Conservation (phyloP, 2,797 vertebrate species). For the Hemitrygon akajei region DNA sequence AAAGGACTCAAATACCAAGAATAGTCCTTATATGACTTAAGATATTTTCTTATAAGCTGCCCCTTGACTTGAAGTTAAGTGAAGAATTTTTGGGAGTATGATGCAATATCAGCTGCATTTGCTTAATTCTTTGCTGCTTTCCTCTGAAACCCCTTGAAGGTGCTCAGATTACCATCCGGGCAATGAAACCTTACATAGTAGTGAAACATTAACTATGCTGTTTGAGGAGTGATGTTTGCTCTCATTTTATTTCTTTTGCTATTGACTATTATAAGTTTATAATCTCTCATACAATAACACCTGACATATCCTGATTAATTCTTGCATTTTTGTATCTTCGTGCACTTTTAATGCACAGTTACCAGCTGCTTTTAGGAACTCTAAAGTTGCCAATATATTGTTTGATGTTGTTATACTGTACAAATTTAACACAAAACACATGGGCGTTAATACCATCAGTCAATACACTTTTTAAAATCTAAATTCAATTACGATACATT, state of each 20-base stretch:
- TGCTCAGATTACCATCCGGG: slow-evolving; percentile 68
- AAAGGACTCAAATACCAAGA: slow-evolving; percentile 31
- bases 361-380: background rate
- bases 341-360: background rate
- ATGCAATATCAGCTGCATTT: slow-evolving; percentile 82
- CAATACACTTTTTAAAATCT: slow-evolving; percentile 33
- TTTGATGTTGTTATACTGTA: slow-evolving; percentile 18
- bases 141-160: slow-evolving; percentile 71
- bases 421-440: slow-evolving; percentile 34
- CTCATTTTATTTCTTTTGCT: slow-evolving; percentile 1
- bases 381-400: slow-evolving; percentile 19
- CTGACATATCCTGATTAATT: background rate
- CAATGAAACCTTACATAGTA: slow-evolving; percentile 42
- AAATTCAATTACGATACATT: slow-evolving; percentile 35
- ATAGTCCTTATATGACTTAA: slow-evolving; percentile 50
- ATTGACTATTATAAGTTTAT: background rate
- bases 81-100: slow-evolving; percentile 81
- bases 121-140: slow-evolving; percentile 75
- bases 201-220: background rate
- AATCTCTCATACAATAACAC: background rate
- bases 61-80: slow-evolving; percentile 80
- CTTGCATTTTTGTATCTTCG: slow-evolving; percentile 1
- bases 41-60: slow-evolving; percentile 45
- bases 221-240: background rate
- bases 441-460: slow-evolving; percentile 33